Conservation (phyloP, 2,797 vertebrate genomes). For the Babyrousa celebensis region DNA sequence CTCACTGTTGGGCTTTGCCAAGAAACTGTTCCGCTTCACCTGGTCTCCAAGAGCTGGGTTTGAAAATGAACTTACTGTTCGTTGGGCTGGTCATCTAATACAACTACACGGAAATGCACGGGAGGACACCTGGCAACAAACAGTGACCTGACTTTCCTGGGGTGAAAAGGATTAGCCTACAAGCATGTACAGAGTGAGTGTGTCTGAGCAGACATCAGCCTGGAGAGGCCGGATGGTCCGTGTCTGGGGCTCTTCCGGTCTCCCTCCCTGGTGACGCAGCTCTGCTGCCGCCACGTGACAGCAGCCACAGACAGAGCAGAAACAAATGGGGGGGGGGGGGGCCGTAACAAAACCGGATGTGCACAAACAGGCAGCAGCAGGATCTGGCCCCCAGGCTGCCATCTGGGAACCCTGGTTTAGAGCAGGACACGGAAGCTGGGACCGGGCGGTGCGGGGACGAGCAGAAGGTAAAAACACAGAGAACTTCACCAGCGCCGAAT, state of each 20-base stretch:
- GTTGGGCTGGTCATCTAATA: background rate
- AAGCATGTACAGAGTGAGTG: background rate
- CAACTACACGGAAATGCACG: background rate
- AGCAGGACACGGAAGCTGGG: background rate
- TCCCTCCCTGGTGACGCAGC: background rate
- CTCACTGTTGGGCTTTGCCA: conserved; percentile 24
- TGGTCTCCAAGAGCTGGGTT: background rate
- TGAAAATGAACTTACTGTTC: conserved; percentile 53
- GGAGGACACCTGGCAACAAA: conserved; percentile 39
- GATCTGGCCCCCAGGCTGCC: background rate
- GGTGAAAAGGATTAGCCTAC: conserved; percentile 20
- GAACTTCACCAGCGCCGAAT: background rate
- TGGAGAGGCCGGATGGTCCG: background rate
- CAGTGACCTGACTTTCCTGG: background rate
- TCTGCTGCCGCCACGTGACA: background rate
- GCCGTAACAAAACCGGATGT: conserved; percentile 32
- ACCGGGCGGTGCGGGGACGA: background rate
- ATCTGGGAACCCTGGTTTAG: background rate
- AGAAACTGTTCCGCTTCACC: conserved; percentile 19
- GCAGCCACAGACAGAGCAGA: background rate
- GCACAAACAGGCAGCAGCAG: background rate
- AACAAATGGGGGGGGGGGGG: background rate
- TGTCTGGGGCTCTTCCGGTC: background rate
- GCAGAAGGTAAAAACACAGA: background rate
- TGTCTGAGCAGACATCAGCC: background rate